These are phyloP conservation scores for Aphyosemion australe DNA, from an alignment of 2,113 vertebrate genomes.

Conservation along the genomic window DNA sequence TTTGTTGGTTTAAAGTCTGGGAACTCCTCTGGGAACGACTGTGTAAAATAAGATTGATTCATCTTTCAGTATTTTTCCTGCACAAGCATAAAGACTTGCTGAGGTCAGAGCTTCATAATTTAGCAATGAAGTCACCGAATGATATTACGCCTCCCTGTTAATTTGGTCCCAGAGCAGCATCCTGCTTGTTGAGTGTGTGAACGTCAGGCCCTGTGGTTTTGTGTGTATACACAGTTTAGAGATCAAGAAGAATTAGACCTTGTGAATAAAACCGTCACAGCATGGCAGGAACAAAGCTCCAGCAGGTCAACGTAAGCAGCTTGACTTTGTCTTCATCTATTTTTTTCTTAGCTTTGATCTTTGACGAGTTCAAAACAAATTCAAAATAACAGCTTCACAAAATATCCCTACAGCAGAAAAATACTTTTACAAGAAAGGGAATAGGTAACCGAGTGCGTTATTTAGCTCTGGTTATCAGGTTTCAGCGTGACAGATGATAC, in stretches of 20 bases:
- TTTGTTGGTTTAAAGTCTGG: conserved; percentile 85
- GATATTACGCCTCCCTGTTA: conserved; percentile 89
- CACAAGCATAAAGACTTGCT: conserved; percentile 81
- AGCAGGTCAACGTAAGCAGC: too few species aligned
- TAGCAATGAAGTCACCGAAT: conserved; percentile 92
- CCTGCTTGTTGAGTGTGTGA: conserved; percentile 88
- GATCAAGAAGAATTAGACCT: conserved; percentile 78
- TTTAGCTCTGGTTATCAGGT: background rate
- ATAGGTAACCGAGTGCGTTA: too few species aligned
- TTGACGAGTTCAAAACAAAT: background rate
- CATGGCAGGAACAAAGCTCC: background rate
- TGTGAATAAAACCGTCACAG: conserved; percentile 67
- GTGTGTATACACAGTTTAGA: conserved; percentile 85
- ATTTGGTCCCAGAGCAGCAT: conserved; percentile 88
- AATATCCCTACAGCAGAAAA: background rate
- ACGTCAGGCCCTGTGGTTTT: conserved; percentile 83
- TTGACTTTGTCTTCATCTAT: background rate
- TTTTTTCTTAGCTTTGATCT: conserved; percentile 44
- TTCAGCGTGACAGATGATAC: background rate
- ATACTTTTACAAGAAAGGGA: too few species aligned
- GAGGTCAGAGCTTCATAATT: conserved; percentile 89
- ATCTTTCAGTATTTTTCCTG: conserved; percentile 80
- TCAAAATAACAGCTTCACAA: conserved; percentile 7
- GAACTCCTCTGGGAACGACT: conserved; percentile 87
- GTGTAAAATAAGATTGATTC: conserved; percentile 87